phyloP scores from a whole-genome alignment of 2,797 vertebrate genomes.

The Luscinia luscinia region DNA sequence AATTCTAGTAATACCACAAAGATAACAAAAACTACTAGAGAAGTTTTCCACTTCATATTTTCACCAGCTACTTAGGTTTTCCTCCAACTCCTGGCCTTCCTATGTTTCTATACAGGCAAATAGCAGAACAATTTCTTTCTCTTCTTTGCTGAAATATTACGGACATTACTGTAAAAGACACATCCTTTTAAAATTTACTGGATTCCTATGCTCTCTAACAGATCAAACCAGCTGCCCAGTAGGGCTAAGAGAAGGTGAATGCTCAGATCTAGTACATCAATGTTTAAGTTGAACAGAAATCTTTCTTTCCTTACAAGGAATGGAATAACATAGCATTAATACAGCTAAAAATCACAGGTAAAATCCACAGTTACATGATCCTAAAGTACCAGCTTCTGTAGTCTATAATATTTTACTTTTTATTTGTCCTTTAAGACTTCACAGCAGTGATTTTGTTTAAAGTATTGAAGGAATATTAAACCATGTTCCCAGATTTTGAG shows the following conservation, averaged over 20 bases:
- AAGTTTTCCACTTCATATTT: background rate
- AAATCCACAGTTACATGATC: background rate
- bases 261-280: background rate
- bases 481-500: background rate
- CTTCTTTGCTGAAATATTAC: background rate
- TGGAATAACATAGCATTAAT: background rate
- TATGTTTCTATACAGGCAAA: background rate
- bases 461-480: background rate
- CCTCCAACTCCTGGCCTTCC: background rate
- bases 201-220: background rate
- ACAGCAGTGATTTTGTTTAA: background rate
- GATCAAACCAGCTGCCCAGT: background rate
- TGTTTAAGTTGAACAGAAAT: background rate
- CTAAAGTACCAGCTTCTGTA: background rate
- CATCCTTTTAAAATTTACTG: background rate
- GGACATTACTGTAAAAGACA: background rate
- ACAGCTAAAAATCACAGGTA: background rate
- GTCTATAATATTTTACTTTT: background rate
- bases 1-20: background rate
- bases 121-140: background rate
- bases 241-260: background rate
- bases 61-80: background rate
- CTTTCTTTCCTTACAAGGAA: background rate
- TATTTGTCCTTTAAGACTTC: background rate
- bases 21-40: background rate